Conservation (phyloP, 2,113 vertebrate genomes). For the Caloenas nicobarica region DNA sequence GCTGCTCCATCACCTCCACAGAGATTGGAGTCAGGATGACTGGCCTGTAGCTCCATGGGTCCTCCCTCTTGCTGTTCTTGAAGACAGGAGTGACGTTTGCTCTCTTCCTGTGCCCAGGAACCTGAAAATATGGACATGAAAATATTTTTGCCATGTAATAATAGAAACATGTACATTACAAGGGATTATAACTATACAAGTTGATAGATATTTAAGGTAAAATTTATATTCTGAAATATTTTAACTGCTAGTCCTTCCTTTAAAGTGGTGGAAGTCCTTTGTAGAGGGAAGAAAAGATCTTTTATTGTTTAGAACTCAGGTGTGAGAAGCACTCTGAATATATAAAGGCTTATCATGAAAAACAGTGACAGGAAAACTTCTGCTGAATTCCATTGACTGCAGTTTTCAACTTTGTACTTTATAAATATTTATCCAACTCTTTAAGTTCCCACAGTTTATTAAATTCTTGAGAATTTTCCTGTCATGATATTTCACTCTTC, state of each 20-base stretch:
- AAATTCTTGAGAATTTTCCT: constrained; percentile 11
- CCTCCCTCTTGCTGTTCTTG: background rate
- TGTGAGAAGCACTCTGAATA: constrained; percentile 9
- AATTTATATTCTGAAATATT: background rate
- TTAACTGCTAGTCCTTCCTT: background rate
- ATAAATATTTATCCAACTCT: constrained; percentile 56
- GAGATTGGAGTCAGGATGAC: background rate
- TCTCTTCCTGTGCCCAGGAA: background rate
- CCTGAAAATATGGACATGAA: background rate
- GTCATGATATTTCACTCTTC: background rate
- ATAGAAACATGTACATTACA: background rate
- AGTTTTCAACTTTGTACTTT: constrained; percentile 16
- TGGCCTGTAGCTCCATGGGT: background rate
- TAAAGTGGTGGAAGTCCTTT: background rate
- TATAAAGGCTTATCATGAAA: constrained; percentile 20
- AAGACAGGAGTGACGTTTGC: background rate
- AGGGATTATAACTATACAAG: background rate
- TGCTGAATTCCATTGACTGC: constrained; percentile 15
- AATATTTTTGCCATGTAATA: background rate
- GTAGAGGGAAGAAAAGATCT: background rate
- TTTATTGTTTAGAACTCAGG: constrained; percentile 16
- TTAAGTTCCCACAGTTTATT: background rate
- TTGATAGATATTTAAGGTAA: background rate
- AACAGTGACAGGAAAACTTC: constrained; percentile 7
- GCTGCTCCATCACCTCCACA: background rate